Percentiles rank a stretch among this genome's conserved stretches.
Evolutionary conservation across 2,797 vertebrate genomes (phyloP).

Genomic region (Coregonus suidteri): DNA sequence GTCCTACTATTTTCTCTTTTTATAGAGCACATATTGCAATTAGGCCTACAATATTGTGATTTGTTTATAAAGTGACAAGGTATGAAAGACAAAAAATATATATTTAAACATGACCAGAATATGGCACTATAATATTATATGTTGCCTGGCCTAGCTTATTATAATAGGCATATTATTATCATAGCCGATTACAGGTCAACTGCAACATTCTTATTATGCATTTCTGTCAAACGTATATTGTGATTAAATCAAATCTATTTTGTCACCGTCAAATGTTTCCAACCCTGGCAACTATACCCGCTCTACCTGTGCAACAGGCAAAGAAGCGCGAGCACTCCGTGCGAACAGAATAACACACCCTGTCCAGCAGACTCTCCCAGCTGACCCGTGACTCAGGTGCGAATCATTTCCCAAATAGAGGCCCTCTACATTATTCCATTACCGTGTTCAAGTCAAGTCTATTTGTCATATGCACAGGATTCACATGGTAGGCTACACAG

Average conservation of each 20-base stretch:
- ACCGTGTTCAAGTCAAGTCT: background rate
- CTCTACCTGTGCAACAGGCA: conserved; percentile 69
- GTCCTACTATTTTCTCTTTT: too few species aligned
- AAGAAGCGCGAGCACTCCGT: background rate
- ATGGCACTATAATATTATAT: background rate
- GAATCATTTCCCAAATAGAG: conserved; percentile 41
- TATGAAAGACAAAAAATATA: background rate
- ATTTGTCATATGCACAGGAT: background rate
- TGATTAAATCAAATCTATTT: background rate
- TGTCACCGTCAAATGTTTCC: conserved; percentile 12
- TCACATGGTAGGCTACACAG: too few species aligned
- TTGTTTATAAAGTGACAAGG: background rate
- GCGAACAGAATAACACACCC: conserved; percentile 25
- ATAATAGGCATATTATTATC: too few species aligned
- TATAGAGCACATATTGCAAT: background rate
- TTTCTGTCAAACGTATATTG: background rate
- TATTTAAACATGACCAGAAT: background rate
- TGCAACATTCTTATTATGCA: background rate
- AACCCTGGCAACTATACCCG: conserved; percentile 61
- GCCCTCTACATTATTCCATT: background rate
- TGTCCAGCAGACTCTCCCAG: conserved; percentile 34
- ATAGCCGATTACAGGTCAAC: background rate
- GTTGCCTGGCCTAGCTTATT: background rate
- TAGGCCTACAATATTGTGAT: background rate
- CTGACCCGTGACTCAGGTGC: conserved; percentile 54